A percentile compares a stretch with the other conserved stretches of the same genome.
Conservation (phyloP, 2,113 vertebrate species). For the Heteronetta atricapilla region DNA sequence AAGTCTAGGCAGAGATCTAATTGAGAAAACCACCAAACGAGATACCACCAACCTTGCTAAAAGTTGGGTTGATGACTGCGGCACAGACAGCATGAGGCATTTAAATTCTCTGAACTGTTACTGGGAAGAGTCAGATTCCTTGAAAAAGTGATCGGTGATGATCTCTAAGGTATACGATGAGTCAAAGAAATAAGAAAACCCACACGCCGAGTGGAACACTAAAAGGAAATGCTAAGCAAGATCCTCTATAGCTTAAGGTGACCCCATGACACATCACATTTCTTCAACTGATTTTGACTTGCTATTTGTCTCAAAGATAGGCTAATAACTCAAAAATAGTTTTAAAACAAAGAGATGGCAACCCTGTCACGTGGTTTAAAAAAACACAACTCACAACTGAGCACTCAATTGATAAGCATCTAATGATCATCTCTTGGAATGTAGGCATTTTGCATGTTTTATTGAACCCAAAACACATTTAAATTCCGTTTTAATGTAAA, state of each 20-base stretch:
- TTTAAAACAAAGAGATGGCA: neutral
- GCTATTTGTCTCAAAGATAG: neutral
- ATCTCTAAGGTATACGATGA: neutral
- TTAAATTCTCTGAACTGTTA: neutral
- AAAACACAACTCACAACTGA: neutral
- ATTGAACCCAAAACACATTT: neutral
- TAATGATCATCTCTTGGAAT: neutral
- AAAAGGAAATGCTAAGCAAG: neutral
- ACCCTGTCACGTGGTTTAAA: no score
- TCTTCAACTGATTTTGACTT: neutral
- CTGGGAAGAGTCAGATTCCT: neutral
- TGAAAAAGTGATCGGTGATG: neutral
- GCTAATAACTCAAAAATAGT: neutral
- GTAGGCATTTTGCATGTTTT: neutral
- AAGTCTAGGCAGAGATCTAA: neutral
- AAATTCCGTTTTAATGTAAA: neutral
- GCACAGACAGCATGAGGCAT: neutral
- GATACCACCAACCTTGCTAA: neutral
- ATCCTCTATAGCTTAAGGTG: neutral
- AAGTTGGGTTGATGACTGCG: rapidly evolving
- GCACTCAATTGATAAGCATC: neutral
- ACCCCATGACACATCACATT: neutral
- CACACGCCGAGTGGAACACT: neutral
- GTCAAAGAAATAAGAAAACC: neutral
- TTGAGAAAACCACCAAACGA: neutral